Conservation (phyloP, 2,797 vertebrate species). For the Vespertilio murinus region DNA sequence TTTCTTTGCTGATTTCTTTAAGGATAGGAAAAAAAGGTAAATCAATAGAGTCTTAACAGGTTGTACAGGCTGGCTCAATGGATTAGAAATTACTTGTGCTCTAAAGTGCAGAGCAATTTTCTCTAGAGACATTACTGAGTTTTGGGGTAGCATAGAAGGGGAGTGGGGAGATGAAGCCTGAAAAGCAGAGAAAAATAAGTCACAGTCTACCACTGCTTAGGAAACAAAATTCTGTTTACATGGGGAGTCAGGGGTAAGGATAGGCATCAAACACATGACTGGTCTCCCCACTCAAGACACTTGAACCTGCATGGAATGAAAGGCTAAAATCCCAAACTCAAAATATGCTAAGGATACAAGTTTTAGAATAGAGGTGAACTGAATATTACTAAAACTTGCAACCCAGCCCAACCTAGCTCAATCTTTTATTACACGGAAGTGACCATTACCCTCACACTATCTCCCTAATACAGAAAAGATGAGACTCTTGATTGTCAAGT, state of each 20-base stretch:
- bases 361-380: neutral
- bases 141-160: neutral
- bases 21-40: neutral
- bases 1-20: neutral
- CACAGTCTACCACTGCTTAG: neutral
- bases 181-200: neutral
- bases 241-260: neutral
- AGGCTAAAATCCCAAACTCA: neutral
- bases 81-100: neutral
- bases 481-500: neutral
- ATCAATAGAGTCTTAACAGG: neutral
- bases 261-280: neutral
- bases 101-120: conserved; percentile 14
- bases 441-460: neutral
- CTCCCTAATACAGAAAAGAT: neutral
- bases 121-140: neutral
- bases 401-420: neutral
- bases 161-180: neutral
- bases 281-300: neutral
- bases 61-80: neutral
- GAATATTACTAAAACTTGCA: neutral
- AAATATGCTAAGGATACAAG: conserved; percentile 7
- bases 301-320: neutral
- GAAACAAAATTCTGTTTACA: neutral
- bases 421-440: neutral